These are phyloP conservation scores for Stegophylla sp. DNA, from an alignment of 2,888 invertebrate species.

Conservation along the genomic window DNA sequence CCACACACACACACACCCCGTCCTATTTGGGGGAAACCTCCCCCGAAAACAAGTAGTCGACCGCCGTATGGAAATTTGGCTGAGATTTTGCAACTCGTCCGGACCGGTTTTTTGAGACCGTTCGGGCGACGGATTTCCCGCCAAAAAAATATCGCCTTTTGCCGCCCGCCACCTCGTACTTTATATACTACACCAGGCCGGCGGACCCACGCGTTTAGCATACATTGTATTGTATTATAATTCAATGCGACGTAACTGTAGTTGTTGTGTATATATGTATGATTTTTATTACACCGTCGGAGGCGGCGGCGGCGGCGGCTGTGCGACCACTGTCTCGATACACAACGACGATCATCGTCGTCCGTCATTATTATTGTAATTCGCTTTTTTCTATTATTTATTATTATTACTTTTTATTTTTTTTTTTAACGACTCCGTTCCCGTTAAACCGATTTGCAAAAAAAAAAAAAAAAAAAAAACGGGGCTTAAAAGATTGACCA, in stretches of 20 bases:
- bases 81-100: conserved; percentile 39
- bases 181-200: no score
- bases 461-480: no score
- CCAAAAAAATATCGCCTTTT: not conserved
- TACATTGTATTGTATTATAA: not conserved
- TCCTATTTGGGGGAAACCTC: not conserved
- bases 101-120: conserved; percentile 40
- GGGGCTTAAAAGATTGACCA: no score
- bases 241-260: not conserved
- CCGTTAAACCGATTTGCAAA: not conserved
- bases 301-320: no score
- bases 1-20: conserved; percentile 49
- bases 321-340: no score
- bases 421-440: not conserved
- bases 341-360: no score
- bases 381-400: not conserved
- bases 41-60: not conserved
- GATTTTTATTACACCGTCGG: not conserved
- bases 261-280: not conserved
- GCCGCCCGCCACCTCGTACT: no score
- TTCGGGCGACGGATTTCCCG: conserved; percentile 22
- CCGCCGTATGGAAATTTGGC: conserved; percentile 20
- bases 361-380: conserved; percentile 10
- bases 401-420: not conserved
- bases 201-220: conserved; percentile 1